Evolutionary conservation across 2,888 invertebrate species (phyloP), one percentile per base, ranked within the genome.

Genomic region (Nebria salina): DNA sequence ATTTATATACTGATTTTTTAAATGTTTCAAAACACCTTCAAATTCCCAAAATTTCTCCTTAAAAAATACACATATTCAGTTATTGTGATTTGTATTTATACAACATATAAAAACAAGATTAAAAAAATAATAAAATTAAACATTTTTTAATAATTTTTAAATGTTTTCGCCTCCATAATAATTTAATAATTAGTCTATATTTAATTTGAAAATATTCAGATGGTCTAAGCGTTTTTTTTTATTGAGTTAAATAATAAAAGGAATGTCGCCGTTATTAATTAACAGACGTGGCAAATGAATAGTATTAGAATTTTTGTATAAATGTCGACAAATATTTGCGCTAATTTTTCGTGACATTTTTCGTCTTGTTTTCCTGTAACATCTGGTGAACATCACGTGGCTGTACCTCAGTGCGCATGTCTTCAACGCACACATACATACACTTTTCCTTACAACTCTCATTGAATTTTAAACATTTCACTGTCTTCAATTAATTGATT

Each of bases 401-500:
- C 75, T 20, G 20, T 20, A 66, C 7, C 7, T 11, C 43, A 15
- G 34, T 54, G 54, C 54, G 54, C 54, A 54, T 54, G 54, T 8
- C 54, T 54, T 8, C 7, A 54, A 54, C 54, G 34, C 34, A 34
- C 34, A 34, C 34, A 34, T 34, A 34, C 65, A 41, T 74, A 75
- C 68, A 75, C 74, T 73, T 70, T 77, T 78, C 79, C 42, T 75
- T 68, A 41, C 73, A 54, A 54, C 54, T 20, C 70, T 68, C 79
- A 74, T 75, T 75, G 79, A 79, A 79, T 79, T 68, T 75, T 43
- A 79, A 79, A 72, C 43, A 75, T 65, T 78, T 65, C 41, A 73
- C 74, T 65, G 75, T 75, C 34, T 79, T 20, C 20, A 78, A 79
- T 79, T 75, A 79, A 79, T 79, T 79, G 68, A 75, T 79, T 75